Evolutionary conservation across 1,140 invertebrate species (phyloP).

Genomic region (fruit fly (Drosophila melanogaster)): DNA sequence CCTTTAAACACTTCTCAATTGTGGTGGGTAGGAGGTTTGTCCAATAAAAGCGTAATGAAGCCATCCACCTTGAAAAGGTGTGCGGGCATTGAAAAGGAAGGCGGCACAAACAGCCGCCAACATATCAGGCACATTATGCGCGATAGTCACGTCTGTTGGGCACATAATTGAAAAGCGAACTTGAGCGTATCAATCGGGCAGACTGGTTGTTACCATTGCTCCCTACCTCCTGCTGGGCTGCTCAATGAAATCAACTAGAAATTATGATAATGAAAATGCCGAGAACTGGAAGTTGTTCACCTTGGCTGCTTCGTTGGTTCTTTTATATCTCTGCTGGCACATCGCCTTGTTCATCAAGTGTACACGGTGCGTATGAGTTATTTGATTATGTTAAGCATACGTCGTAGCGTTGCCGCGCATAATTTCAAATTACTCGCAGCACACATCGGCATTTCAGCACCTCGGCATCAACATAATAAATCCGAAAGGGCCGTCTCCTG

Average conservation of each 20-base stretch:
- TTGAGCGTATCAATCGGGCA: slow-evolving; percentile 73
- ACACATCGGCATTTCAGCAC: slow-evolving; percentile 40
- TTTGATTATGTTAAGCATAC: slow-evolving; percentile 82
- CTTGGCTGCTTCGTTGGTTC: not conserved
- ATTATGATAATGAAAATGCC: slow-evolving; percentile 79
- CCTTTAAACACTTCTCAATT: slow-evolving; percentile 65
- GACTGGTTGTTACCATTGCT: slow-evolving; percentile 56
- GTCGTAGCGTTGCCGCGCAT: slow-evolving; percentile 59
- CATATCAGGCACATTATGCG: slow-evolving; percentile 69
- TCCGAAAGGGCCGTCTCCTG: slow-evolving; percentile 64
- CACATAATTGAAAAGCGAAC: slow-evolving; percentile 82
- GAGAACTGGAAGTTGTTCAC: slow-evolving; percentile 30
- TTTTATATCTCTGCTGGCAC: slow-evolving; percentile 11
- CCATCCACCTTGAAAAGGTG: slow-evolving; percentile 58
- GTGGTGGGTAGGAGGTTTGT: not conserved
- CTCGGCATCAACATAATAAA: slow-evolving; percentile 71
- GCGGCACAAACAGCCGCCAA: slow-evolving; percentile 13
- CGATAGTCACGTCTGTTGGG: slow-evolving; percentile 72
- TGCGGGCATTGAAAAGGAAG: slow-evolving; percentile 31
- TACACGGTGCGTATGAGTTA: slow-evolving; percentile 69
- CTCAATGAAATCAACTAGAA: slow-evolving; percentile 77
- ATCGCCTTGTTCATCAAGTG: slow-evolving; percentile 42
- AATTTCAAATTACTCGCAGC: slow-evolving; percentile 79
- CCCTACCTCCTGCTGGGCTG: not conserved
- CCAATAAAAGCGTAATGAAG: slow-evolving; percentile 55